Percentiles rank a stretch among this genome's conserved stretches.
Conservation (phyloP, 1,140 invertebrate genomes). For the Cydia fagiglandana region DNA sequence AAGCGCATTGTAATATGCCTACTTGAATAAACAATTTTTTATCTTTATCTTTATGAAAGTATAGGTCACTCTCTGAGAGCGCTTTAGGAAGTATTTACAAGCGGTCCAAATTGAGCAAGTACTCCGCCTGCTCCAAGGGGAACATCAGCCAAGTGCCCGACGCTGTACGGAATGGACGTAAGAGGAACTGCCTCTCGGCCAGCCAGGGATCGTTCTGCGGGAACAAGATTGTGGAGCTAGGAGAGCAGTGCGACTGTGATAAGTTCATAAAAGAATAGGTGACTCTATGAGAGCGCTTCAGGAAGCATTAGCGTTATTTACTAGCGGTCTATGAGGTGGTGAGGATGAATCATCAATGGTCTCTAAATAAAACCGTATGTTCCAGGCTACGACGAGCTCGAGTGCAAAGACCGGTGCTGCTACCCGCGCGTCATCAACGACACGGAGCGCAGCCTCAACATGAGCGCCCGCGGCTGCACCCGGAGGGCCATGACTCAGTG, state of each 20-base stretch:
- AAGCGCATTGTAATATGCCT: no score
- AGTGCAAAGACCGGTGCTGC: constrained; percentile 97
- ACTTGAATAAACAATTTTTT: no score
- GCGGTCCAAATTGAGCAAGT: constrained; percentile 82
- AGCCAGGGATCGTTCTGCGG: constrained; percentile 98
- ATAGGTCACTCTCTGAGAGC: no score
- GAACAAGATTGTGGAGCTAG: constrained; percentile 98
- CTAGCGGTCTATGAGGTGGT: no score
- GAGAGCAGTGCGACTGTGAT: constrained; percentile 98
- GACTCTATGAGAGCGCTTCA: not conserved
- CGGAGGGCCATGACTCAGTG: constrained; percentile 89
- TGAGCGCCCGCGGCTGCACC: constrained; percentile 88
- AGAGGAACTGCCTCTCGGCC: constrained; percentile 96
- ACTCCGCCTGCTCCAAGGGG: constrained; percentile 94
- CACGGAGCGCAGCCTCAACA: constrained; percentile 84
- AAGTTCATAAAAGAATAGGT: not conserved
- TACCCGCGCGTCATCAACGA: constrained; percentile 90
- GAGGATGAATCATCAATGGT: no score
- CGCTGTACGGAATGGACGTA: constrained; percentile 93
- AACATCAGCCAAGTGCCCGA: constrained; percentile 97
- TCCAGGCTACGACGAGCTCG: constrained; percentile 91
- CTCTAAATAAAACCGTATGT: not conserved
- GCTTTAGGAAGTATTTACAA: constrained; percentile 86
- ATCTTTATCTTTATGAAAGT: no score
- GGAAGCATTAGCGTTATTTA: no score